Evolutionary conservation across 2,797 vertebrate genomes (phyloP), one percentile per base, ranked within the genome.

Genomic region (Naso thynnoides): DNA sequence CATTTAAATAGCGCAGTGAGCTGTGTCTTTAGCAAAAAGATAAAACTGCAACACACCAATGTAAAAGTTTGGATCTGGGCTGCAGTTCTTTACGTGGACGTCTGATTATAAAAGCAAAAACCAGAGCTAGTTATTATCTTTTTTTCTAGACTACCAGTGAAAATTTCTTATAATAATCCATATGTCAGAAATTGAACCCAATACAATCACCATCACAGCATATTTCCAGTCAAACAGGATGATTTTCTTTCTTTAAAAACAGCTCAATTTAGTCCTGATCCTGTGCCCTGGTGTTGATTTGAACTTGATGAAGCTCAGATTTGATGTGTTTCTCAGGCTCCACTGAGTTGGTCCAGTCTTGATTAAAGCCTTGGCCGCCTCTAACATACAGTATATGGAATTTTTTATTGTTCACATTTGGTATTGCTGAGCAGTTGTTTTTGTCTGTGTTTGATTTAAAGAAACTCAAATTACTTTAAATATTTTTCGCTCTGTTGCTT

Each of bases 351-450:
- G 42, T 67, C 24, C 41, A 3, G 27, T 64, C 65, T 41, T 75
- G 73, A 81, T 73, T 75, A 59, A 67, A 73, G 72, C 42, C 59
- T 69, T 49, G 52, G 24, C 57, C 45, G 6, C 2, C 29, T n/a
- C 10, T 47, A 19, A 23, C 26, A 21, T 48, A 36, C 33, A 36
- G 33, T 36, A 9, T 38, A 42, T n/a, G 0, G 21, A 6, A 48
- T 0, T 24, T 57, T 68, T 18, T 49, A 53, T 26, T 26, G 31
- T 65, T 68, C 18, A 39, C 14, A 52, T 67, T 31, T 69, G 24
- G 62, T 38, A 81, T 21, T 66, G 39, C 19, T 23, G n/a, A 11
- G 49, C 24, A 23, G 23, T 67, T 76, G 36, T 67, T 81, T 78
- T 81, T 80, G 57, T 1, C 38, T 56, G 29, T 44, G 48, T 72